phyloP scores from a whole-genome alignment of 2,888 invertebrate genomes.

The Lottia scabra region DNA sequence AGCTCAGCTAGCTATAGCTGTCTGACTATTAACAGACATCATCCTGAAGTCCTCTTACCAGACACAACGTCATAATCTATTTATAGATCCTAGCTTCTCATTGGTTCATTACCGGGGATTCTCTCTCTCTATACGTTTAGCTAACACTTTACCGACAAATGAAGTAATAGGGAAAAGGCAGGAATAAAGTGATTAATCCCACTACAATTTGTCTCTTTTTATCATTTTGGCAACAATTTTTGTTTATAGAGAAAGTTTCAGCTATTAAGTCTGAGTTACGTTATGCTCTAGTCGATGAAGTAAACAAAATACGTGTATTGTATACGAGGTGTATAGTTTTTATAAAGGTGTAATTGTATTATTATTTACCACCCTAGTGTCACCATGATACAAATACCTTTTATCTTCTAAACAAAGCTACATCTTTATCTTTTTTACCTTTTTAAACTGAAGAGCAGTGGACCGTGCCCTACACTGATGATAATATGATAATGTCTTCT shows the following conservation, averaged over 20 bases:
- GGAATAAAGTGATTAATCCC: neutral
- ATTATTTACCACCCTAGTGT: too few relatives aligned
- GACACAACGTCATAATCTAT: conserved; percentile 19
- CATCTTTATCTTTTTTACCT: too few relatives aligned
- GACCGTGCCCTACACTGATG: too few relatives aligned
- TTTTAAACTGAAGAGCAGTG: too few relatives aligned
- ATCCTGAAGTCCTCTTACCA: conserved; percentile 16
- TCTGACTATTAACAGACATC: conserved; percentile 12
- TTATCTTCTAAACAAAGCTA: too few relatives aligned
- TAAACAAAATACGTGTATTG: too few relatives aligned
- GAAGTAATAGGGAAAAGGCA: neutral
- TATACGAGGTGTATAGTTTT: too few relatives aligned
- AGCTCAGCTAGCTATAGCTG: conserved; percentile 7
- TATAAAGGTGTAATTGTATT: too few relatives aligned
- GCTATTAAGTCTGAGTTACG: too few relatives aligned
- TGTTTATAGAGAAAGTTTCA: neutral
- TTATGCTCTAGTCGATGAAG: too few relatives aligned
- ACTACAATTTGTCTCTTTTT: neutral
- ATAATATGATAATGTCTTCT: too few relatives aligned
- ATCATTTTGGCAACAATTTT: neutral
- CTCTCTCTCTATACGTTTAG: conserved; percentile 5
- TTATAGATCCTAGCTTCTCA: conserved; percentile 10
- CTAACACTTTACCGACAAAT: neutral
- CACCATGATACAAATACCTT: too few relatives aligned
- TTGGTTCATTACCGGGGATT: conserved; percentile 11